Conservation (phyloP, 2,888 invertebrate genomes). For the Rugalucina vietnamica region DNA sequence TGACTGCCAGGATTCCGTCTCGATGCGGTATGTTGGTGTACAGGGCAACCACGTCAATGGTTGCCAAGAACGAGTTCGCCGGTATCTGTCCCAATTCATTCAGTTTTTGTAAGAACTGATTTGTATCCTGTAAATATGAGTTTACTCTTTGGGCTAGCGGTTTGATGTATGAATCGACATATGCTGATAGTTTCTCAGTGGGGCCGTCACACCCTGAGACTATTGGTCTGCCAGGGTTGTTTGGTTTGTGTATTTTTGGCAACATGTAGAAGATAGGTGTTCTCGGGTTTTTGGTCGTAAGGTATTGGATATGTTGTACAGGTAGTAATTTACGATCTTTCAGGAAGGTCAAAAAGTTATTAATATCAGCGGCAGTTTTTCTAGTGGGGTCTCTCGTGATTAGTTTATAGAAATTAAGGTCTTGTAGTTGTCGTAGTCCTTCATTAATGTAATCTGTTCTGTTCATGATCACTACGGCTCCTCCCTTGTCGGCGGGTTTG, state of each 20-base stretch:
- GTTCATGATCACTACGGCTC: too few species aligned
- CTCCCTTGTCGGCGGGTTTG: conserved; percentile 21
- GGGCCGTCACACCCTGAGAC: conserved; percentile 20
- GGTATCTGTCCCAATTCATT: not conserved
- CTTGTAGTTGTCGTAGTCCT: conserved; percentile 13
- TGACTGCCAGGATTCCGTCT: conserved; percentile 20
- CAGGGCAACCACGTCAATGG: conserved; percentile 23
- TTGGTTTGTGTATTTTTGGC: conserved; percentile 20
- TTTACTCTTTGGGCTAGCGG: conserved; percentile 1
- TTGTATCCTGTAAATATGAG: conserved; percentile 13
- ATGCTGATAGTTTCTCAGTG: conserved; percentile 10
- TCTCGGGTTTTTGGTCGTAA: conserved; percentile 10
- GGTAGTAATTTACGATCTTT: not conserved
- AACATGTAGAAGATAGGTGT: conserved; percentile 15
- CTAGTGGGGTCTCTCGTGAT: not conserved
- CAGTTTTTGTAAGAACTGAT: conserved; percentile 7
- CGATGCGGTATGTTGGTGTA: conserved; percentile 34
- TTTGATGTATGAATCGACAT: conserved; percentile 23
- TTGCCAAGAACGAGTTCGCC: conserved; percentile 3
- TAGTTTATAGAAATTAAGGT: not conserved
- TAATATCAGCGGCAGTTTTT: not conserved
- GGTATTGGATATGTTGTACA: not conserved
- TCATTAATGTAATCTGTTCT: conserved; percentile 16
- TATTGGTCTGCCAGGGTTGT: conserved; percentile 20
- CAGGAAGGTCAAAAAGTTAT: not conserved